Percentiles rank a stretch among this genome's conserved stretches.
phyloP scores from a whole-genome alignment of 2,797 vertebrate species.

The Diplodus puntazzo region DNA sequence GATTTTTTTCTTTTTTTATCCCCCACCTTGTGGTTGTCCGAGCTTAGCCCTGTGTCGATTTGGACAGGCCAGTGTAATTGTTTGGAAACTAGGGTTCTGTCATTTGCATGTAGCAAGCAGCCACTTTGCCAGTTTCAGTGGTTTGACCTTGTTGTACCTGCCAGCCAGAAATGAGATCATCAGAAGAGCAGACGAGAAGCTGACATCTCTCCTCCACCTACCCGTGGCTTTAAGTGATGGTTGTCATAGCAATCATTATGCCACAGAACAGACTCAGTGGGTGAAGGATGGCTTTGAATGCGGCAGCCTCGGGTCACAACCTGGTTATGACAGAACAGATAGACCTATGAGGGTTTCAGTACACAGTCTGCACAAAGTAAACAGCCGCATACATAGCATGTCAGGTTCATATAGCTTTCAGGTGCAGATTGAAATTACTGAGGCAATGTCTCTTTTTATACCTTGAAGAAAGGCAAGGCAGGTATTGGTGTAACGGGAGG shows the following conservation, averaged over 20 bases:
- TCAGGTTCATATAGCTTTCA: slow-evolving; percentile 61
- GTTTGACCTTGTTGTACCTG: slow-evolving; percentile 85
- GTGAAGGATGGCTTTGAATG: slow-evolving; percentile 85
- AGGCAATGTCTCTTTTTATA: slow-evolving; percentile 59
- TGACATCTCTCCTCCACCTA: slow-evolving; percentile 85
- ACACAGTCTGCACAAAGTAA: slow-evolving; percentile 65
- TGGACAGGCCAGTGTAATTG: slow-evolving; percentile 76
- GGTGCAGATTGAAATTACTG: slow-evolving; percentile 62
- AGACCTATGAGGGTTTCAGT: slow-evolving; percentile 66
- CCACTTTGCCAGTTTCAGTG: slow-evolving; percentile 83
- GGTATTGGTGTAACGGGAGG: slow-evolving; percentile 76
- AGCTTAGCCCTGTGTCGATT: slow-evolving; percentile 65
- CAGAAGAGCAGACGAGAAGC: slow-evolving; percentile 82
- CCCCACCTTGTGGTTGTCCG: slow-evolving; percentile 62
- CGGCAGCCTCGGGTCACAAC: slow-evolving; percentile 83
- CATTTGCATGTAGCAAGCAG: slow-evolving; percentile 81
- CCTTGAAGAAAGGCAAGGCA: slow-evolving; percentile 70
- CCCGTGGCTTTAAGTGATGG: slow-evolving; percentile 86
- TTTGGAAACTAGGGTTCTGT: slow-evolving; percentile 75
- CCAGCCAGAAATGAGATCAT: slow-evolving; percentile 86
- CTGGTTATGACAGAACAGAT: slow-evolving; percentile 81
- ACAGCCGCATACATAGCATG: slow-evolving; percentile 62
- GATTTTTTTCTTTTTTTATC: slow-evolving; percentile 41
- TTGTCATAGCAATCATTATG: slow-evolving; percentile 89
- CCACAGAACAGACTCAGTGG: slow-evolving; percentile 81